A percentile compares a stretch with the other conserved stretches of the same genome.
These are phyloP conservation scores for Philonicus albiceps DNA, from an alignment of 2,888 invertebrate species.

Conservation along the genomic window DNA sequence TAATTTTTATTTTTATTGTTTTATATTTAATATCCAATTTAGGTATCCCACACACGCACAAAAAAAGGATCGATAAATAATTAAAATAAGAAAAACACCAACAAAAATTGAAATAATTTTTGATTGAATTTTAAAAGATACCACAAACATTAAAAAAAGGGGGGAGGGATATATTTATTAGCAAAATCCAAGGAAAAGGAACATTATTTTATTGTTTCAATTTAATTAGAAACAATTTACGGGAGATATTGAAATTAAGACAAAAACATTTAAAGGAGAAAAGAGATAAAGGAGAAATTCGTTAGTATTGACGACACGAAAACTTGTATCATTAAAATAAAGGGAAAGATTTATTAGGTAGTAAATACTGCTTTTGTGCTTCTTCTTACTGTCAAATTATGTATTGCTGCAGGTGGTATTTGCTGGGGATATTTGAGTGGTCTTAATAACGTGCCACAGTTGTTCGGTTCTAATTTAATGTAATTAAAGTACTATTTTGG, in stretches of 20 bases:
- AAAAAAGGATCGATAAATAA: background rate
- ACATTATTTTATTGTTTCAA: background rate
- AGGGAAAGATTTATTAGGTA: background rate
- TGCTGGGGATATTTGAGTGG: background rate
- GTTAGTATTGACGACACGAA: background rate
- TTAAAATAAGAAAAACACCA: background rate
- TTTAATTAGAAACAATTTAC: background rate
- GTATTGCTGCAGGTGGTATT: background rate
- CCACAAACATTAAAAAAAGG: background rate
- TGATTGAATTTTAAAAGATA: background rate
- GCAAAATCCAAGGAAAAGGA: background rate
- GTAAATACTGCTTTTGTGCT: background rate
- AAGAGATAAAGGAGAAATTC: background rate
- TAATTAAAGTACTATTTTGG: background rate
- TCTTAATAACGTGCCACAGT: background rate
- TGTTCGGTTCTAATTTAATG: background rate
- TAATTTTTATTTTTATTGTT: background rate
- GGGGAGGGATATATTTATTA: background rate
- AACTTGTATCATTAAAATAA: background rate
- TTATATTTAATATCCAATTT: background rate
- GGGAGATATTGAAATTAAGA: background rate
- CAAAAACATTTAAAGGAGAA: background rate
- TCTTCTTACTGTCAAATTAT: conserved; percentile 18
- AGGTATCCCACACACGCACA: background rate
- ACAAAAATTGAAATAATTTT: background rate